These are phyloP conservation scores for Leptopterna dolabrata DNA, from an alignment of 2,888 invertebrate species.

Conservation along the genomic window DNA sequence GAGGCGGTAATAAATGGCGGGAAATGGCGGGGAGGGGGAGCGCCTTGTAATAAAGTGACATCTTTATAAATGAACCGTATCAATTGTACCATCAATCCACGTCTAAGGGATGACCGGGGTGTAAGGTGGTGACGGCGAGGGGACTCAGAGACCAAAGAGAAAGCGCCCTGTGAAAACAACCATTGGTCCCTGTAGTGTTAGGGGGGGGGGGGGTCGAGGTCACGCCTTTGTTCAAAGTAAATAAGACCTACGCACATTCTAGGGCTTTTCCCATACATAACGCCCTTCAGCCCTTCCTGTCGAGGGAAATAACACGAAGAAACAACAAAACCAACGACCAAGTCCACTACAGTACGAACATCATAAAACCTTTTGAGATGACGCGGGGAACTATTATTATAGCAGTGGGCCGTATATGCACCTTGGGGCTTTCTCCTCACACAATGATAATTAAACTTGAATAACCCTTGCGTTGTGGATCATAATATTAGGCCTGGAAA, in stretches of 20 bases:
- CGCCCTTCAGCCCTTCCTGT: neutral
- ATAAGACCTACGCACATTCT: neutral
- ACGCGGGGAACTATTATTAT: no score
- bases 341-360: no score
- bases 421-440: no score
- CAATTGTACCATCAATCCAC: constrained; percentile 54
- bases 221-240: constrained; percentile 31
- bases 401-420: no score
- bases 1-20: constrained; percentile 29
- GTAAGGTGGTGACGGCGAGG: constrained; percentile 17
- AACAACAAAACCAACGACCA: neutral
- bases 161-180: constrained; percentile 12
- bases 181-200: neutral
- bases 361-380: no score
- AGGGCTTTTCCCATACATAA: neutral
- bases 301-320: neutral
- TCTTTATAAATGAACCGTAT: constrained; percentile 54
- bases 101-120: constrained; percentile 28
- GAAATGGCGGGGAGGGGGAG: no score
- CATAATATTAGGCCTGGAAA: no score
- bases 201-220: neutral
- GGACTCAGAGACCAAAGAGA: neutral
- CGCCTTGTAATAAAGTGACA: constrained; percentile 52
- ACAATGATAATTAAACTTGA: no score
- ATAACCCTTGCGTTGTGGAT: no score